These are phyloP conservation scores for Zosterops pallidus DNA, from an alignment of 2,113 vertebrate genomes.

Conservation along the genomic window DNA sequence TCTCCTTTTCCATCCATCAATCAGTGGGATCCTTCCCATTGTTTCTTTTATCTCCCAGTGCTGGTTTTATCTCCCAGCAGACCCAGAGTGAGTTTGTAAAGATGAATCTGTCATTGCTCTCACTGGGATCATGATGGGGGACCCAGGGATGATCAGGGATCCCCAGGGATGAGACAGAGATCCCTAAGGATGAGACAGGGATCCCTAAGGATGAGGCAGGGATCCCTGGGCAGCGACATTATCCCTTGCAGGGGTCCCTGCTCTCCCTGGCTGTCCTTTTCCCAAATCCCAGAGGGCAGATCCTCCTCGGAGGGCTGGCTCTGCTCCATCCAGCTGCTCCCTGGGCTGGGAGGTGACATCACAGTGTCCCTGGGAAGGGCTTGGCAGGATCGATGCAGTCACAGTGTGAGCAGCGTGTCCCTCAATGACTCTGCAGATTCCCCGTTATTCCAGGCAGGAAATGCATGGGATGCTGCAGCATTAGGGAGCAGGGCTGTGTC, in stretches of 20 bases:
- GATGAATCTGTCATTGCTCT: too few relatives aligned
- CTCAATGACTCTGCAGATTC: not conserved
- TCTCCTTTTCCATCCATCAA: too few relatives aligned
- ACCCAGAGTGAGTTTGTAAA: too few relatives aligned
- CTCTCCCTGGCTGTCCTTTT: not conserved
- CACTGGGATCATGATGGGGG: fast-evolving
- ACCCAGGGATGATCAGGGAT: fast-evolving
- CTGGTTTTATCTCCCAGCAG: too few relatives aligned
- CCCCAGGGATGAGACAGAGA: fast-evolving
- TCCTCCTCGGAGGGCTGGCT: not conserved
- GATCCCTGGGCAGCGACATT: fast-evolving
- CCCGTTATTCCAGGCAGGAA: too few relatives aligned
- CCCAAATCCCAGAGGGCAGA: not conserved
- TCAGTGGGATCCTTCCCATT: too few relatives aligned
- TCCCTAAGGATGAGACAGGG: not conserved
- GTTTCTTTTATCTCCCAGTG: too few relatives aligned
- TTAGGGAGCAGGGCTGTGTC: not conserved
- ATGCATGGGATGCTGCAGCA: fast-evolving
- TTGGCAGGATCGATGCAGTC: not conserved
- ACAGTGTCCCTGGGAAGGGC: not conserved
- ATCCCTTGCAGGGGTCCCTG: not conserved
- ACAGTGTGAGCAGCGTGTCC: not conserved
- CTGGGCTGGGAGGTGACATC: not conserved
- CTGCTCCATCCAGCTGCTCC: not conserved
- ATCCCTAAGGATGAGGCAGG: not conserved